Conservation (phyloP, 1,140 invertebrate species). For the Phthorimaea operculella region DNA sequence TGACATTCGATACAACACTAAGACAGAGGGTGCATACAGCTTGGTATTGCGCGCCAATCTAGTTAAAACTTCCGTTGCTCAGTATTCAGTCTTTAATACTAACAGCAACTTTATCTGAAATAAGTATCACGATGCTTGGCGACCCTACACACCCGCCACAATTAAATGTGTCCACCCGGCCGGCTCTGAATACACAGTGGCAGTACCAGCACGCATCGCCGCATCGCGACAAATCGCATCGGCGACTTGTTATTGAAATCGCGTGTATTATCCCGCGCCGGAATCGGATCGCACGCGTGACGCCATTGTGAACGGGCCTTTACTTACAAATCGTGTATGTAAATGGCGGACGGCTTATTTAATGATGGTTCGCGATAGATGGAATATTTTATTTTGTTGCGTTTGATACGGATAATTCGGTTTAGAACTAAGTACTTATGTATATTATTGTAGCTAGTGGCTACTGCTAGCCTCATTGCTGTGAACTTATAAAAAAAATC, state of each 20-base stretch:
- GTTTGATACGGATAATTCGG: too few species aligned
- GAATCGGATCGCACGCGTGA: not conserved
- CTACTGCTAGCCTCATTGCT: too few species aligned
- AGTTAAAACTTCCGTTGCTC: too few species aligned
- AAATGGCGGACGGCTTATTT: not conserved
- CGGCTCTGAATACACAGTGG: conserved; percentile 5
- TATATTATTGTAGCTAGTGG: too few species aligned
- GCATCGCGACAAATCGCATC: not conserved
- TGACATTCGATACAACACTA: too few species aligned
- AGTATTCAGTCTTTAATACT: not conserved
- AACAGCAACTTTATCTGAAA: not conserved
- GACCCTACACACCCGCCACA: conserved; percentile 14
- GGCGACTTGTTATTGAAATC: not conserved
- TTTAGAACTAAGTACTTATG: too few species aligned
- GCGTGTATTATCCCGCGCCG: not conserved
- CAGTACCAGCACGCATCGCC: not conserved
- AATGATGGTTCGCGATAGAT: not conserved
- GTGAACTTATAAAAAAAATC: too few species aligned
- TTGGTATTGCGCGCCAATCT: too few species aligned
- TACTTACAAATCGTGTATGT: too few species aligned
- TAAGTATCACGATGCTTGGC: not conserved
- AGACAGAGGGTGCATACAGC: too few species aligned
- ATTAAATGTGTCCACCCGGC: conserved; percentile 41
- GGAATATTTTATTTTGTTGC: too few species aligned
- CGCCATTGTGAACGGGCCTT: not conserved